A percentile compares a stretch with the other conserved stretches of the same genome.
Evolutionary conservation across 1,140 invertebrate genomes (phyloP).

Genomic region (Drosophila littoralis): DNA sequence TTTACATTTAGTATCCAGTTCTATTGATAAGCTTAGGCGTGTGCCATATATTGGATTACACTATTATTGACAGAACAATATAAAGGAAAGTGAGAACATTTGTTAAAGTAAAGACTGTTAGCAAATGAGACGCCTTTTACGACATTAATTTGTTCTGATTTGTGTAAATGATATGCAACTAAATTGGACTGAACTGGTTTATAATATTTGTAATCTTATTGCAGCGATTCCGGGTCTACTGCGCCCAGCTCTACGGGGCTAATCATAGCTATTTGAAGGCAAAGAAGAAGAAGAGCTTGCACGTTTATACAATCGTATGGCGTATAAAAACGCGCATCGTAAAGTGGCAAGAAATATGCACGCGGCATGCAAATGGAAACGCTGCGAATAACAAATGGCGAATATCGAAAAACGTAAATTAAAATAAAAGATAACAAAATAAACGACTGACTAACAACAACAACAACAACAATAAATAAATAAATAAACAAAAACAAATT

Average conservation of each 20-base stretch:
- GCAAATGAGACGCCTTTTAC: too few species aligned
- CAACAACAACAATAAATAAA: constrained; percentile 31
- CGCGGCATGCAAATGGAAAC: constrained; percentile 65
- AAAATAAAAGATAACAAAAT: constrained; percentile 27
- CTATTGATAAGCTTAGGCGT: too few species aligned
- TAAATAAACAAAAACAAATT: constrained; percentile 9
- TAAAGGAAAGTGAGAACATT: too few species aligned
- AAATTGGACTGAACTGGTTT: too few species aligned
- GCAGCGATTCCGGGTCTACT: background rate
- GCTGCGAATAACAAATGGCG: constrained; percentile 30
- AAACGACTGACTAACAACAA: constrained; percentile 9
- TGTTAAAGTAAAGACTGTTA: too few species aligned
- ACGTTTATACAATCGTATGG: constrained; percentile 15
- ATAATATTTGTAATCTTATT: background rate
- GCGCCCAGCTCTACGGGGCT: constrained; percentile 5
- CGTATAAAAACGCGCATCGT: constrained; percentile 44
- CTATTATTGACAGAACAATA: too few species aligned
- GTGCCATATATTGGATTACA: too few species aligned
- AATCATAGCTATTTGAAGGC: background rate
- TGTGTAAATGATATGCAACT: background rate
- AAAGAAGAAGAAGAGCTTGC: constrained; percentile 4
- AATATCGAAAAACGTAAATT: constrained; percentile 38
- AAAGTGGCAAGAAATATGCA: constrained; percentile 55
- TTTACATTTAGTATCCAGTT: too few species aligned
- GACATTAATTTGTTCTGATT: too few species aligned